Percentiles rank a stretch among this genome's conserved stretches.
Conservation (phyloP, 2,888 invertebrate genomes). For the Molorchus minor region DNA sequence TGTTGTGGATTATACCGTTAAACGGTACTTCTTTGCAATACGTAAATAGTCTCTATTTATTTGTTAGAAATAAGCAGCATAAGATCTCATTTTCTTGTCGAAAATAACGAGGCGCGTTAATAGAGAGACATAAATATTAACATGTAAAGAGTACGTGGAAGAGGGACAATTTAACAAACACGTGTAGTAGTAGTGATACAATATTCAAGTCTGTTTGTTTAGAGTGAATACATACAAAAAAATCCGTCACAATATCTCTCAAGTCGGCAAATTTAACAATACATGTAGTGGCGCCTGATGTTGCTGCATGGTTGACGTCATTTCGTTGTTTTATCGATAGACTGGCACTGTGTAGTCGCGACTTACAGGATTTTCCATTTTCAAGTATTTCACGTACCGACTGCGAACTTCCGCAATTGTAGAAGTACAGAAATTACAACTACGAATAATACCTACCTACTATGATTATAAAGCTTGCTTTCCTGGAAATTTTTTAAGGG, state of each 20-base stretch:
- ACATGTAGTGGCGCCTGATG: conserved; percentile 25
- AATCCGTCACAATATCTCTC: not conserved
- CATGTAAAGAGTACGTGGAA: no score
- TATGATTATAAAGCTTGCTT: no score
- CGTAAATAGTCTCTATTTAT: no score
- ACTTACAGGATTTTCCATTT: conserved; percentile 12
- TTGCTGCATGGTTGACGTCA: conserved; percentile 30
- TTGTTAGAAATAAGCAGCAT: no score
- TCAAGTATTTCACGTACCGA: not conserved
- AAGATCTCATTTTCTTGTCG: no score
- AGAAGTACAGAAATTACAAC: no score
- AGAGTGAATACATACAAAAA: conserved; percentile 6
- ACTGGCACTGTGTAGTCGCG: not conserved
- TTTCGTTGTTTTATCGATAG: conserved; percentile 32
- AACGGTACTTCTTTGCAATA: no score
- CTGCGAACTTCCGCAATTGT: not conserved
- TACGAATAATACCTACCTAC: no score
- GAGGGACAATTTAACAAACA: conserved; percentile 7
- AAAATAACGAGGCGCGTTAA: no score
- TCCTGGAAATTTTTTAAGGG: no score
- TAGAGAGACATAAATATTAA: no score
- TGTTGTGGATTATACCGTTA: no score
- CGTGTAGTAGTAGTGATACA: conserved; percentile 2
- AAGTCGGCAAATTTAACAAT: conserved; percentile 18
- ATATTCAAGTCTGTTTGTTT: conserved; percentile 1